These are phyloP conservation scores for Nylanderia fulva DNA, from an alignment of 1,140 invertebrate genomes.

Conservation along the genomic window DNA sequence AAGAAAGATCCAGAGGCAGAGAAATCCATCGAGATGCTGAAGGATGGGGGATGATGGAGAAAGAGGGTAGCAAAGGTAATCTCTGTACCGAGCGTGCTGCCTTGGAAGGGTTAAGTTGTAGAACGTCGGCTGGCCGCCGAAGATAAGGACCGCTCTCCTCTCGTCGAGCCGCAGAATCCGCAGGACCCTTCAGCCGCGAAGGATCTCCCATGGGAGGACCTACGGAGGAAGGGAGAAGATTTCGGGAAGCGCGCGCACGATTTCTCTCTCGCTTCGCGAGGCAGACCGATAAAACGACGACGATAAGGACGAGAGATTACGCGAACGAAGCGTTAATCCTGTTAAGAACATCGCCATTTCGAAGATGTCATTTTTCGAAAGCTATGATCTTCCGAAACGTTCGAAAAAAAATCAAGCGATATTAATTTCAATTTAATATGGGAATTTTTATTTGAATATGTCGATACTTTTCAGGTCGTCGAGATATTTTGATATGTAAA, in stretches of 20 bases:
- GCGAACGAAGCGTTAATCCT: slow-evolving; percentile 26
- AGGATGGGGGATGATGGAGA: background rate
- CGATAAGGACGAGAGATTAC: slow-evolving; percentile 29
- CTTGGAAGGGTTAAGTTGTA: slow-evolving; percentile 84
- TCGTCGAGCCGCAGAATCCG: slow-evolving; percentile 81
- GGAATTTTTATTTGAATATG: background rate
- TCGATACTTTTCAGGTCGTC: too few species aligned
- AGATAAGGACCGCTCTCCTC: slow-evolving; percentile 81
- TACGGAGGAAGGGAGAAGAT: slow-evolving; percentile 41
- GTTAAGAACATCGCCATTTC: background rate
- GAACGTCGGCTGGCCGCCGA: slow-evolving; percentile 80
- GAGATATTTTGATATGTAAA: too few species aligned
- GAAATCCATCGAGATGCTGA: slow-evolving; percentile 5
- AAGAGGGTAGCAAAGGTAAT: slow-evolving; percentile 76
- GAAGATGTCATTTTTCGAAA: background rate
- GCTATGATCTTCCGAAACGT: background rate
- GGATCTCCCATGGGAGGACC: slow-evolving; percentile 70
- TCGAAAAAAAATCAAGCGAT: background rate
- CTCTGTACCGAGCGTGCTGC: slow-evolving; percentile 73
- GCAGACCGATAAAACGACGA: slow-evolving; percentile 51
- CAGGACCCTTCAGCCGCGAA: slow-evolving; percentile 69
- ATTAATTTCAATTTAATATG: background rate
- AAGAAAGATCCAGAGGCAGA: slow-evolving; percentile 14
- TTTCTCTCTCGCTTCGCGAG: slow-evolving; percentile 48
- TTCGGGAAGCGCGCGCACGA: slow-evolving; percentile 39